Base-by-base conservation (phyloP, 2,888 invertebrate genomes). In the Drosophila phalerata region DNA sequence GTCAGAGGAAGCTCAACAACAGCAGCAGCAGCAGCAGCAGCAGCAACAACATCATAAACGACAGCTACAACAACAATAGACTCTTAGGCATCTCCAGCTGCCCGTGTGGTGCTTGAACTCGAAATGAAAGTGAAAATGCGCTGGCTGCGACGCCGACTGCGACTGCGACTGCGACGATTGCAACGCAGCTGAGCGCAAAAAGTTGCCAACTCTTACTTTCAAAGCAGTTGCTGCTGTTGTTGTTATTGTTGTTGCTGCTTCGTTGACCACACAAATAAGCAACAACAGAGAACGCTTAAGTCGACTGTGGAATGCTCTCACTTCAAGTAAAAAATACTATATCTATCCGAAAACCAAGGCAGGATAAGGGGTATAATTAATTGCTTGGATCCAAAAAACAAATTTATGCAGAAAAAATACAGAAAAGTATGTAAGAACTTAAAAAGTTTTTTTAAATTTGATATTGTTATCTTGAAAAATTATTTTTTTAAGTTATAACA, bases 51-150 rank as follows among this genome's bases (percentile, higher is more conserved):
- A 65, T 17, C 22, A 48, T 19, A 60, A 47, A 30, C 63, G 32
- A 19, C 63, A 61, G 32, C 51, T 47, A 49, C 58, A 64, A 60
- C 63, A 60, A 69, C 51, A 69, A 38, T 67, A 69, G 52, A 51
- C 55, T 38, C 72, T 45, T 32, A 49, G 53, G 22, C 66, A 64
- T 42, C 68, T 49, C 17, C 66, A 67, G 74, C 51, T 72, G 73
- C 6, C 65, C 56, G 75, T 75, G 77, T 89, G 91, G 88, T 90
- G 89, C 85, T 90, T 86, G 89, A 86, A 87, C 86, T 82, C 86
- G 67, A 88, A 88, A 78, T 86, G 90, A 91, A 91, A 91, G 90
- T 91, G 91, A 91, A 90, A 88, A 84, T 70, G 58, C 74, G 77
- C 77, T 55, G 69, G 64, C 85, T 55, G 63, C 72, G 38, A 53